These are phyloP conservation scores for Mythimna lalbum DNA, from an alignment of 2,888 invertebrate species.

Conservation along the genomic window DNA sequence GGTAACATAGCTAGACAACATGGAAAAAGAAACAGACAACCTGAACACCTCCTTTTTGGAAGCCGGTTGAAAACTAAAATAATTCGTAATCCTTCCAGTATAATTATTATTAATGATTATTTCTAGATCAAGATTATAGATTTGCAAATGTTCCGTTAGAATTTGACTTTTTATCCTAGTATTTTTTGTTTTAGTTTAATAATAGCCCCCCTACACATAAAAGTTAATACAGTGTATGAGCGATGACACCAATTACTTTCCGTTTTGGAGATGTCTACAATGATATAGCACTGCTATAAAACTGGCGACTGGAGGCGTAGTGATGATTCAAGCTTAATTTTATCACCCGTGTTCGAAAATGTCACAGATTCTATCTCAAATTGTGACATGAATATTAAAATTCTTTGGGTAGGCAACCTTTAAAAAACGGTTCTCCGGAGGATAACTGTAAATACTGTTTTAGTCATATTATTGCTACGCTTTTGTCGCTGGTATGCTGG, in stretches of 20 bases:
- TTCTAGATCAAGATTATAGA: neutral
- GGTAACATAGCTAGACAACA: too few species aligned
- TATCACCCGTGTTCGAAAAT: conserved; percentile 65
- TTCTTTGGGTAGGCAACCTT: conserved; percentile 72
- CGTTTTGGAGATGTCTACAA: conserved; percentile 35
- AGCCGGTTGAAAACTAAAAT: neutral
- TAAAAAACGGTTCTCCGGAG: conserved; percentile 73
- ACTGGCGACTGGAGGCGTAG: conserved; percentile 62
- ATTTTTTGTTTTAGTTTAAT: conserved; percentile 11
- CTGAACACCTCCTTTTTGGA: too few species aligned
- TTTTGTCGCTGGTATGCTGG: conserved; percentile 66
- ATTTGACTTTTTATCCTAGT: neutral
- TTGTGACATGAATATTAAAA: conserved; percentile 78
- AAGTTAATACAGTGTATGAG: conserved; percentile 17
- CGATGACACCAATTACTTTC: conserved; percentile 45
- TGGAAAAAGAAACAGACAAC: too few species aligned
- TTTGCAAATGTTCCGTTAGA: neutral
- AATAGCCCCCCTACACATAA: neutral
- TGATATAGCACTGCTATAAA: conserved; percentile 53
- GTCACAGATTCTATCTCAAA: conserved; percentile 73
- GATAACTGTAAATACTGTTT: conserved; percentile 84
- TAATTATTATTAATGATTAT: neutral
- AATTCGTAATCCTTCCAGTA: neutral
- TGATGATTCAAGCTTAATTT: conserved; percentile 54
- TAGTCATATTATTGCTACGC: conserved; percentile 73